Percentiles rank a stretch among this genome's conserved stretches.
Conservation (phyloP, 2,797 vertebrate species). For the Rhadinocentrus ornatus region DNA sequence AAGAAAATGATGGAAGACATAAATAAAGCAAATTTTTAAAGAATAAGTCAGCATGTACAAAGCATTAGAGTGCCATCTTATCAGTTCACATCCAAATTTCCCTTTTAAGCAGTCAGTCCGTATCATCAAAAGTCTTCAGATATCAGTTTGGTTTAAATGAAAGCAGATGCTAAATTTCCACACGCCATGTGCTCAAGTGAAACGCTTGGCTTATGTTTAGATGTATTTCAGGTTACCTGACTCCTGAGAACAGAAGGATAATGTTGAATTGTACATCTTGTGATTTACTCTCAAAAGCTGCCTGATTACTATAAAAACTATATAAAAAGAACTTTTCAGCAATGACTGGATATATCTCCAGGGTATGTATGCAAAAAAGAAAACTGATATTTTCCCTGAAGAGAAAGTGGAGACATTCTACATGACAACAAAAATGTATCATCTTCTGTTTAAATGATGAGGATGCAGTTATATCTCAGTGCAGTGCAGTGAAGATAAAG, state of each 20-base stretch:
- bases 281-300: neutral
- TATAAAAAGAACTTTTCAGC: neutral
- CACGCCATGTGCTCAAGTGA: neutral
- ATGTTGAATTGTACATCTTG: neutral
- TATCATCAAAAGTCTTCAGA: neutral
- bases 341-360: neutral
- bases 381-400: neutral
- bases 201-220: neutral
- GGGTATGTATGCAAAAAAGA: neutral
- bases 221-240: neutral
- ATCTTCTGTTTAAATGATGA: neutral
- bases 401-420: neutral
- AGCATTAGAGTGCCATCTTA: neutral
- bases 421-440: neutral
- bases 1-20: neutral
- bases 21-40: constrained; percentile 1
- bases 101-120: neutral
- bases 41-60: neutral
- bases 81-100: neutral
- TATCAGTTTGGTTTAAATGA: neutral
- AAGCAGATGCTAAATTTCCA: neutral
- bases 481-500: too few relatives aligned
- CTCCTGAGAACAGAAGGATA: neutral
- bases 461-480: neutral
- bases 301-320: neutral